A percentile compares a stretch with the other conserved stretches of the same genome.
Evolutionary conservation across 1,140 invertebrate genomes (phyloP).

Genomic region (Formica selysi): DNA sequence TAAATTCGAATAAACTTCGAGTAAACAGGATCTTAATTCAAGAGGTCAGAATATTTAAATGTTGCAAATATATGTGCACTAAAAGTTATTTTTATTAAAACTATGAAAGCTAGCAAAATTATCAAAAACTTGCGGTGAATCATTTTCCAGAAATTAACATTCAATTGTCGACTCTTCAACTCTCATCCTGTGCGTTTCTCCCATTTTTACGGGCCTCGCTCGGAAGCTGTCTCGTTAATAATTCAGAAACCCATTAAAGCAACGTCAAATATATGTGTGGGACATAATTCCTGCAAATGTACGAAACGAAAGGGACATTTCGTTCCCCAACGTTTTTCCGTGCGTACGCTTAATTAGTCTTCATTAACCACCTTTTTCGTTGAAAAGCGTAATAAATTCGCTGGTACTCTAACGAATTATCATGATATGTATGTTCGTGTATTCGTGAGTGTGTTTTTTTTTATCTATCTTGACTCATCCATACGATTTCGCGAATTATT

Average conservation of each 20-base stretch:
- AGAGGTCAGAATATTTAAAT: neutral
- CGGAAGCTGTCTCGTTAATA: constrained; percentile 46
- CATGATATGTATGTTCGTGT: neutral
- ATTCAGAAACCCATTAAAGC: constrained; percentile 50
- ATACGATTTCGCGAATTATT: constrained; percentile 33
- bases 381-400: constrained; percentile 42
- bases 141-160: constrained; percentile 27
- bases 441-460: neutral
- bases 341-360: constrained; percentile 48
- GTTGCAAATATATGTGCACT: neutral
- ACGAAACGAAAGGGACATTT: constrained; percentile 47
- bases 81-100: neutral
- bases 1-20: neutral
- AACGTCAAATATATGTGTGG: neutral
- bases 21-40: neutral
- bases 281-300: constrained; percentile 35
- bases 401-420: constrained; percentile 43
- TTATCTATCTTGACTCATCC: neutral
- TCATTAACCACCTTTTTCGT: constrained; percentile 31
- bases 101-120: neutral
- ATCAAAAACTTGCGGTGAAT: constrained; percentile 15
- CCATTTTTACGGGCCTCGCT: constrained; percentile 25
- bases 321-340: constrained; percentile 23
- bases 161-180: constrained; percentile 42
- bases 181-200: neutral